phyloP scores from a whole-genome alignment of 2,888 invertebrate genomes.

The Cataglyphis livida region DNA sequence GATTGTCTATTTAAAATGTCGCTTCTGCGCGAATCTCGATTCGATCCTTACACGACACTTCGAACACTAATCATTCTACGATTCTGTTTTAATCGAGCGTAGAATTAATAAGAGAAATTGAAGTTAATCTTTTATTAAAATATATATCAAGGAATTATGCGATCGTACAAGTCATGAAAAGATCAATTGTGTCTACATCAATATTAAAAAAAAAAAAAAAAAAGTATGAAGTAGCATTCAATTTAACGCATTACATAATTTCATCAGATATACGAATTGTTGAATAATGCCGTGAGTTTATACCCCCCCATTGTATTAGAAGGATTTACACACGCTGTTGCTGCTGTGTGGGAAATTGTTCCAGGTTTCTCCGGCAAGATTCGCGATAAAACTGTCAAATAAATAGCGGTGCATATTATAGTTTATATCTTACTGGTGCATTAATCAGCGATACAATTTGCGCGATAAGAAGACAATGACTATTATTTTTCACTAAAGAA shows the following conservation, averaged over 20 bases:
- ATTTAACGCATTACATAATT: not conserved
- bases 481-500: not conserved
- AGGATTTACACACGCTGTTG: slow-evolving; percentile 20
- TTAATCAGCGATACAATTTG: not conserved
- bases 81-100: not conserved
- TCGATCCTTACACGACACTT: not conserved
- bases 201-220: not conserved
- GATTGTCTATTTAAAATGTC: slow-evolving; percentile 26
- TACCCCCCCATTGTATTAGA: not conserved
- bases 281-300: slow-evolving; percentile 17
- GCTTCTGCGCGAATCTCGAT: not conserved
- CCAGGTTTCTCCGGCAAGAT: slow-evolving; percentile 37
- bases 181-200: not conserved
- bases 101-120: not conserved
- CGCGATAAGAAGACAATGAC: not conserved
- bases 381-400: slow-evolving; percentile 38
- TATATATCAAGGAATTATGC: not conserved
- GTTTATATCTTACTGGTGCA: slow-evolving; percentile 23
- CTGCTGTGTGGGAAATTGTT: slow-evolving; percentile 32
- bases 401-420: slow-evolving; percentile 30
- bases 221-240: not conserved
- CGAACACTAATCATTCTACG: not conserved
- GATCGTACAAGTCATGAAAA: not conserved
- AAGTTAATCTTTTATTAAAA: not conserved
- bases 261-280: slow-evolving; percentile 12